Percentiles rank a stretch among this genome's conserved stretches.
Evolutionary conservation across 2,797 vertebrate genomes (phyloP).

Genomic region (Sitta carolinensis): DNA sequence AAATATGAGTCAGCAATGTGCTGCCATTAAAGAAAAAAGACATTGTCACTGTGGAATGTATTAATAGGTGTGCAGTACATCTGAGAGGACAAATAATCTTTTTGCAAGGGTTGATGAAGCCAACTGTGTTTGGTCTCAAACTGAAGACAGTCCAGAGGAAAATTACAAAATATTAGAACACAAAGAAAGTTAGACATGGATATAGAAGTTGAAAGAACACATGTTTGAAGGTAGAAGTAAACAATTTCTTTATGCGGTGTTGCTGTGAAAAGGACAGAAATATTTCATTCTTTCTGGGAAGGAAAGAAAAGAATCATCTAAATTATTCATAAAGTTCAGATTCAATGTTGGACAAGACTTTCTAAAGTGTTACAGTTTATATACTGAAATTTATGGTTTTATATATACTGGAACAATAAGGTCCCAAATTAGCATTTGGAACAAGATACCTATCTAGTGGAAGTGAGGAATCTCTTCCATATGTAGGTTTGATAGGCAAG

Average conservation of each 20-base stretch:
- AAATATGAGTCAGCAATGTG: conserved; percentile 40
- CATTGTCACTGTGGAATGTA: neutral
- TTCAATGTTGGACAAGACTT: neutral
- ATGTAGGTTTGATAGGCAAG: neutral
- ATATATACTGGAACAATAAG: neutral
- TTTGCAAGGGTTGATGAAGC: neutral
- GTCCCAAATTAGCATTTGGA: neutral
- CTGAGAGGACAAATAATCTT: neutral
- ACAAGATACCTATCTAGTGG: neutral
- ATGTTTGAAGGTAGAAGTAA: neutral
- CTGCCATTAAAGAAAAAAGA: neutral
- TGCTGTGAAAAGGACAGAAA: neutral
- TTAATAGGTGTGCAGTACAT: neutral
- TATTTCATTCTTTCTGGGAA: neutral
- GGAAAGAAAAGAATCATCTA: neutral
- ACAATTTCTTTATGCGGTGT: neutral
- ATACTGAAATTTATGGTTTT: neutral
- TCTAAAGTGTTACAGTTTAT: neutral
- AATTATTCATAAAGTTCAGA: neutral
- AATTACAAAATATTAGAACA: neutral
- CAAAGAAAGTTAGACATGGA: neutral
- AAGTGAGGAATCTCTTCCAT: neutral
- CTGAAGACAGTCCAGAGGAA: neutral
- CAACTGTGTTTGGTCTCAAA: neutral
- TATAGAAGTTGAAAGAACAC: neutral